Evolutionary conservation across 2,113 vertebrate species (phyloP).

Genomic region (Paraplagusia blochii): DNA sequence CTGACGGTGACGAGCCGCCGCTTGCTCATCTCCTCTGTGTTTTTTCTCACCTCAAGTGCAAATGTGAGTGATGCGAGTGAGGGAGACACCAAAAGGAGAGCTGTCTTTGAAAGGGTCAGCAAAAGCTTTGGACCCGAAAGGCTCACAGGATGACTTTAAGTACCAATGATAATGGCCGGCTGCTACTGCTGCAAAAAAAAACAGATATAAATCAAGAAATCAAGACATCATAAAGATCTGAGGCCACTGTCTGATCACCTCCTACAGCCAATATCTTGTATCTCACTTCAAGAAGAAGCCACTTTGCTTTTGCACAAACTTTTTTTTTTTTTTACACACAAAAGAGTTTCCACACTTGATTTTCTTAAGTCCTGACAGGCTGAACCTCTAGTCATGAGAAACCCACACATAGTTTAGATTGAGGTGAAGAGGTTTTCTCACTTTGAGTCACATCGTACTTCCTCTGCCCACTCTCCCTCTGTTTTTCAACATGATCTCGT

Average conservation of each 20-base stretch:
- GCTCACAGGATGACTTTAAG: constrained; percentile 23
- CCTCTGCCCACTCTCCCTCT: constrained; percentile 66
- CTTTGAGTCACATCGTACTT: constrained; percentile 74
- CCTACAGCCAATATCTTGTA: constrained; percentile 14
- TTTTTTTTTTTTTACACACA: too few relatives aligned
- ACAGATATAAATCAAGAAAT: too few relatives aligned
- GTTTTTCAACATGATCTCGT: too few relatives aligned
- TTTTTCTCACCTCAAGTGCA: constrained; percentile 9
- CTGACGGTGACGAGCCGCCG: not conserved
- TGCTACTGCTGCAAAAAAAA: not conserved
- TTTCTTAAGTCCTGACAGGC: constrained; percentile 61
- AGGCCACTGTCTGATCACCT: not conserved
- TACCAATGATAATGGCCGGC: not conserved
- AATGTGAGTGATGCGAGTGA: constrained; percentile 2
- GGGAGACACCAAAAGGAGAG: not conserved
- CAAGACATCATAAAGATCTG: constrained; percentile 8
- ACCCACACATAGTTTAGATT: constrained; percentile 65
- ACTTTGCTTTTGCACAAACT: constrained; percentile 22
- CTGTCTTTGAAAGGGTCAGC: not conserved
- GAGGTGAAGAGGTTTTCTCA: constrained; percentile 72
- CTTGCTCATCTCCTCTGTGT: constrained; percentile 11
- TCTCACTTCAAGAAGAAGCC: constrained; percentile 31
- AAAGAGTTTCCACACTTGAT: constrained; percentile 50
- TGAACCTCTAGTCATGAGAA: constrained; percentile 64
- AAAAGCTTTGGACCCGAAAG: constrained; percentile 12